Evolutionary conservation across 2,888 invertebrate genomes (phyloP).

Genomic region (Apotomis turbidana): DNA sequence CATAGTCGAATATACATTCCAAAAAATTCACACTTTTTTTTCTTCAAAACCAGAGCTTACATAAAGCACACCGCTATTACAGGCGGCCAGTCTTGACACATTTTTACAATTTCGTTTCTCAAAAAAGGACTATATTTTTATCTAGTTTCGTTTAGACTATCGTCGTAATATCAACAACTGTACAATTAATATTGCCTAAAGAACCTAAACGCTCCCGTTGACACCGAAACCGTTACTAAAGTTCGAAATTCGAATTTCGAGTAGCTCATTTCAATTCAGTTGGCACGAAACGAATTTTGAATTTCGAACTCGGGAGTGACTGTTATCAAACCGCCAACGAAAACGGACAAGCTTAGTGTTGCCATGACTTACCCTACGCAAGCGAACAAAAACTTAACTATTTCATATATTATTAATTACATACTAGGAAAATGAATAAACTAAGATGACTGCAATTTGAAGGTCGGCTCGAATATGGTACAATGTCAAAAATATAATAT

Average conservation of each 20-base stretch:
- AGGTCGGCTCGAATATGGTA: constrained; percentile 48
- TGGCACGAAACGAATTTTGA: too few relatives aligned
- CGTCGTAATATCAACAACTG: constrained; percentile 55
- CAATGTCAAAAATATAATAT: constrained; percentile 56
- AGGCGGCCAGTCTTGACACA: constrained; percentile 35
- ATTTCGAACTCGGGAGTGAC: too few relatives aligned
- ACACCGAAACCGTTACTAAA: not conserved
- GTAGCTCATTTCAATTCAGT: too few relatives aligned
- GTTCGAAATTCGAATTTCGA: too few relatives aligned
- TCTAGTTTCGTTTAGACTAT: constrained; percentile 53
- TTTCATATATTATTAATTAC: constrained; percentile 43
- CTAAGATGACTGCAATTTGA: constrained; percentile 48
- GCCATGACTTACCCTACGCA: constrained; percentile 40
- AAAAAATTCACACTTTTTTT: constrained; percentile 25
- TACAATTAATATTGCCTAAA: constrained; percentile 48
- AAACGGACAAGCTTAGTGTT: constrained; percentile 41
- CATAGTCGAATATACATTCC: constrained; percentile 38
- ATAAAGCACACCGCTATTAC: constrained; percentile 28
- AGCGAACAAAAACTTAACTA: constrained; percentile 36
- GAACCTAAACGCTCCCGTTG: constrained; percentile 27
- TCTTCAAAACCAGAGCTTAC: constrained; percentile 27
- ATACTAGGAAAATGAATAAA: constrained; percentile 45
- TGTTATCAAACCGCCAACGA: constrained; percentile 25
- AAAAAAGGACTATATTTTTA: constrained; percentile 37
- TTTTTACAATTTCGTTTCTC: constrained; percentile 39